Conservation (phyloP, 1,140 invertebrate species). For the Acyrthosiphon pisum region DNA sequence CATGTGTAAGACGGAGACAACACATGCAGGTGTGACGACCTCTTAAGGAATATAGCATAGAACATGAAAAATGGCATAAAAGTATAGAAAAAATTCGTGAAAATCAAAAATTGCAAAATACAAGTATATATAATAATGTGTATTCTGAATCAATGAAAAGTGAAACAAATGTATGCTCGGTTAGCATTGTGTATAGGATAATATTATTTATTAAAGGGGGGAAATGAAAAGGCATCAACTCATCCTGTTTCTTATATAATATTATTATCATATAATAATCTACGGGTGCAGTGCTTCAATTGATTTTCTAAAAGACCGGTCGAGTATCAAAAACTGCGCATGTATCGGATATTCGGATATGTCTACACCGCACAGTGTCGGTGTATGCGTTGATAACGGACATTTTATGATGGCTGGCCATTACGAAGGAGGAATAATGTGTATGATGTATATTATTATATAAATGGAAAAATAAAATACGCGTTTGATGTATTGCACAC, state of each 20-base stretch:
- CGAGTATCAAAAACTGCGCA: background rate
- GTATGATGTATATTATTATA: background rate
- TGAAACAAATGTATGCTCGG: too few relatives aligned
- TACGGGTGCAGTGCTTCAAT: background rate
- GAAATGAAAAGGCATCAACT: too few relatives aligned
- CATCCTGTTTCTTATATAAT: background rate
- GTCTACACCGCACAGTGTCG: background rate
- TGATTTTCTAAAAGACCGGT: background rate
- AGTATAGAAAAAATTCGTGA: too few relatives aligned
- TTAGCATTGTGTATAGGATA: too few relatives aligned
- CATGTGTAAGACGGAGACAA: too few relatives aligned
- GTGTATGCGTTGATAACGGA: background rate
- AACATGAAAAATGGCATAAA: too few relatives aligned
- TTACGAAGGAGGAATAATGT: background rate
- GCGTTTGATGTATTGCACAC: background rate
- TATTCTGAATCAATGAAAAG: too few relatives aligned
- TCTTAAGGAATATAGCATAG: too few relatives aligned
- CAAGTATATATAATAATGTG: too few relatives aligned
- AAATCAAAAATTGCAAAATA: too few relatives aligned
- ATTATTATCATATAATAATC: background rate
- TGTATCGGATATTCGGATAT: background rate
- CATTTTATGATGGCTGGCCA: background rate
- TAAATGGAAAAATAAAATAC: slow-evolving; percentile 1
- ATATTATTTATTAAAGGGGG: too few relatives aligned
- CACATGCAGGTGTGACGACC: too few relatives aligned